Evolutionary conservation across 1,140 invertebrate genomes (phyloP).

Genomic region (Uloborus diversus): DNA sequence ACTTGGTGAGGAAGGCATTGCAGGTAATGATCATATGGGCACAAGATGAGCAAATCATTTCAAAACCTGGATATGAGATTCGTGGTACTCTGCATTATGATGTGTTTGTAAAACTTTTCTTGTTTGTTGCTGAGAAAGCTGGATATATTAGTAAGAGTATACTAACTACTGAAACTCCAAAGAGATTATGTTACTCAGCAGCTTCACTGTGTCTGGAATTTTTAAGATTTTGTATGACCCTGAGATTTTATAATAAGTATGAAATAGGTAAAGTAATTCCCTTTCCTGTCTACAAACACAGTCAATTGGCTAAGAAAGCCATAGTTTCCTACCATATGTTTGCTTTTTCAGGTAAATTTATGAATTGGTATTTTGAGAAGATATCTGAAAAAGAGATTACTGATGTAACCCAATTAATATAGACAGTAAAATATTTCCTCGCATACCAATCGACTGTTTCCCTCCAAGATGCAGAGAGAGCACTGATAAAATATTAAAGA

Average conservation of each 20-base stretch:
- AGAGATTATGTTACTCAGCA: background rate
- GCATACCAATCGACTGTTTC: background rate
- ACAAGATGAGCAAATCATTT: background rate
- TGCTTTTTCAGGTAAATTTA: slow-evolving; percentile 26
- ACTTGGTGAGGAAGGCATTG: background rate
- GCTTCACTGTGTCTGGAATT: slow-evolving; percentile 30
- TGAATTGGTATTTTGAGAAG: background rate
- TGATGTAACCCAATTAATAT: slow-evolving; percentile 16
- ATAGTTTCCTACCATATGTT: slow-evolving; percentile 28
- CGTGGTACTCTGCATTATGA: background rate
- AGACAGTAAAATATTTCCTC: slow-evolving; percentile 18
- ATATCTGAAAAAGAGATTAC: background rate
- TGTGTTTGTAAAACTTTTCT: slow-evolving; percentile 26
- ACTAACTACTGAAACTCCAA: background rate
- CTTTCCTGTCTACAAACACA: slow-evolving; percentile 2
- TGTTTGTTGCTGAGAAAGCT: slow-evolving; percentile 12
- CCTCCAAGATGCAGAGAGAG: background rate
- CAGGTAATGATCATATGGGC: background rate
- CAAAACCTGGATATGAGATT: background rate
- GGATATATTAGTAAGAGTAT: background rate
- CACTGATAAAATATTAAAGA: background rate
- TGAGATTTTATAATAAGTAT: slow-evolving; percentile 25
- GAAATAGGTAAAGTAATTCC: slow-evolving; percentile 4
- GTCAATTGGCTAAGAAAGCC: slow-evolving; percentile 4
- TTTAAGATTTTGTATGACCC: slow-evolving; percentile 16